Conservation (phyloP, 2,113 vertebrate species). For the Anser cygnoides region DNA sequence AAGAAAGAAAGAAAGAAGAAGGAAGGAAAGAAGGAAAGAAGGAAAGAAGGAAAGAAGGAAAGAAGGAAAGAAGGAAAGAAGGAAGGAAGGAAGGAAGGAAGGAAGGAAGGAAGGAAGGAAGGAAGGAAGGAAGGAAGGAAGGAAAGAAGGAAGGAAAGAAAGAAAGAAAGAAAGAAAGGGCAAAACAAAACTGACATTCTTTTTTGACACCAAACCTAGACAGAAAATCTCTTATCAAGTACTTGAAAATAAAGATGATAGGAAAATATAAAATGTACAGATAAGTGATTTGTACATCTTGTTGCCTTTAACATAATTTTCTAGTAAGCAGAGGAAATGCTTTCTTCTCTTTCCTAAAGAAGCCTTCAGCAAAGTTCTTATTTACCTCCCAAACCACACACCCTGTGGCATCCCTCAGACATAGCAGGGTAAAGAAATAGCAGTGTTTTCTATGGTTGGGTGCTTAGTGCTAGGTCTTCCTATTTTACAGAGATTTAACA, state of each 20-base stretch:
- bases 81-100: no score
- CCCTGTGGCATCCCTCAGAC: neutral
- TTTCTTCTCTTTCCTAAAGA: neutral
- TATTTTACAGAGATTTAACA: neutral
- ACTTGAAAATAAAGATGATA: neutral
- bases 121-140: no score
- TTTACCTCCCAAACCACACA: neutral
- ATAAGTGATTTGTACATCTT: neutral
- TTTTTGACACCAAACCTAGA: neutral
- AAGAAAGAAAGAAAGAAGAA: no score
- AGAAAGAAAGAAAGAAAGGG: no score
- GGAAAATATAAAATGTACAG: accelerated
- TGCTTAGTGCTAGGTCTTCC: neutral
- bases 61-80: no score
- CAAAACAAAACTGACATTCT: neutral
- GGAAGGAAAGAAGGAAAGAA: no score
- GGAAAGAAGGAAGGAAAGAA: no score
- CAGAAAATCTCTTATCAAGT: neutral
- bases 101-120: no score
- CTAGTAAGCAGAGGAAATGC: neutral
- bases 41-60: no score
- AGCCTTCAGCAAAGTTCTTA: neutral
- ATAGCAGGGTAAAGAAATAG: neutral
- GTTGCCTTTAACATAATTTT: neutral
- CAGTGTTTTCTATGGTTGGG: neutral